Conservation (phyloP, 2,113 vertebrate species). For the Benthochromis sp. region DNA sequence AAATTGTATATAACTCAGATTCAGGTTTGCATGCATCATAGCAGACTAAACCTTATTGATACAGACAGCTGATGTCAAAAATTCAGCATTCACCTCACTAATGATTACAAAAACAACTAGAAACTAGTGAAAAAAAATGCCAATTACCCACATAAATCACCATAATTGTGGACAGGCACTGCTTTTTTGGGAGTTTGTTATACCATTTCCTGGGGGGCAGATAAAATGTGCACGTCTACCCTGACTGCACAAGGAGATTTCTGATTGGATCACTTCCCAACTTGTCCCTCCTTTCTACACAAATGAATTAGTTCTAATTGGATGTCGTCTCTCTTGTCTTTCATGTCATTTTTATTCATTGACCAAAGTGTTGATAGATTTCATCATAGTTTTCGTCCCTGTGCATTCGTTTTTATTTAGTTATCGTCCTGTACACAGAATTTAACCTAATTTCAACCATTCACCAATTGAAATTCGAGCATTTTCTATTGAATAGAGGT, state of each 20-base stretch:
- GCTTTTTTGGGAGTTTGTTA: background rate
- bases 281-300: background rate
- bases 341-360: background rate
- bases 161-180: background rate
- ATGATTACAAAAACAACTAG: background rate
- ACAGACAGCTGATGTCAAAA: background rate
- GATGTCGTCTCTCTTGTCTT: background rate
- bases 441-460: background rate
- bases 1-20: background rate
- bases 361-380: background rate
- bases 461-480: background rate
- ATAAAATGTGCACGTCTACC: background rate
- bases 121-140: background rate
- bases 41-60: background rate
- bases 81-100: background rate
- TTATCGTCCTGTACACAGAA: background rate
- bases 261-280: background rate
- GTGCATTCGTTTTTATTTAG: background rate
- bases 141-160: background rate
- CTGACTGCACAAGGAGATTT: background rate
- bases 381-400: background rate
- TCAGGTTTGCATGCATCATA: background rate
- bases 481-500: background rate
- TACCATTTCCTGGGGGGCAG: background rate
- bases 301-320: background rate